These are phyloP conservation scores for Syncerus caffer DNA, from an alignment of 2,797 vertebrate species.

Conservation along the genomic window DNA sequence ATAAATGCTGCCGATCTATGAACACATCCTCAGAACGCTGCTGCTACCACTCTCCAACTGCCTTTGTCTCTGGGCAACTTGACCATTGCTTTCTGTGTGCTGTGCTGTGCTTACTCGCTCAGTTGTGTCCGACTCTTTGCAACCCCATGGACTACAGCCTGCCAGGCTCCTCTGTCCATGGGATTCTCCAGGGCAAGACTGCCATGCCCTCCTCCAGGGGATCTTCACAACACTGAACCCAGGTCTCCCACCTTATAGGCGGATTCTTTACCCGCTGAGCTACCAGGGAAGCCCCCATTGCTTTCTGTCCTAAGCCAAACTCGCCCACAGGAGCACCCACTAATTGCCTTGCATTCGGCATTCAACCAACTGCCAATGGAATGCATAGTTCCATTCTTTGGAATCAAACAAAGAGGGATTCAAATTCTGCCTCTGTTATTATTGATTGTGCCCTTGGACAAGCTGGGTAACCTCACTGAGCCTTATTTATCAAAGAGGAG, in stretches of 20 bases:
- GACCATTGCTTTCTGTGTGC: not conserved
- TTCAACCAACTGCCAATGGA: no score
- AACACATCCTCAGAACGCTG: not conserved
- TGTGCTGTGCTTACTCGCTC: not conserved
- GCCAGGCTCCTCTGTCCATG: not conserved
- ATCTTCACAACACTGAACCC: not conserved
- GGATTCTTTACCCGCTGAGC: not conserved
- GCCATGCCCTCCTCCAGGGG: not conserved
- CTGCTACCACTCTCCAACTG: not conserved
- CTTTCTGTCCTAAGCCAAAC: not conserved
- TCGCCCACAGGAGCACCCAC: not conserved
- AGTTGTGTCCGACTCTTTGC: not conserved
- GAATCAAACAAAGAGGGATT: not conserved
- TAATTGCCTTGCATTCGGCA: not conserved
- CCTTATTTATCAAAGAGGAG: not conserved
- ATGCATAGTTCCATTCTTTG: not conserved
- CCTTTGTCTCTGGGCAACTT: not conserved
- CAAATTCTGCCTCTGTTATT: not conserved
- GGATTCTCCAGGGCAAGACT: not conserved
- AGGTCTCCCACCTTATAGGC: accelerated
- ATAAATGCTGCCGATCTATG: not conserved
- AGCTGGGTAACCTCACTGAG: not conserved
- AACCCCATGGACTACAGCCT: not conserved
- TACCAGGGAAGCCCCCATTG: not conserved
- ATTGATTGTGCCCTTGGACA: not conserved